These are phyloP conservation scores for Brachionus rubens DNA, from an alignment of 1,140 invertebrate genomes.

Conservation along the genomic window DNA sequence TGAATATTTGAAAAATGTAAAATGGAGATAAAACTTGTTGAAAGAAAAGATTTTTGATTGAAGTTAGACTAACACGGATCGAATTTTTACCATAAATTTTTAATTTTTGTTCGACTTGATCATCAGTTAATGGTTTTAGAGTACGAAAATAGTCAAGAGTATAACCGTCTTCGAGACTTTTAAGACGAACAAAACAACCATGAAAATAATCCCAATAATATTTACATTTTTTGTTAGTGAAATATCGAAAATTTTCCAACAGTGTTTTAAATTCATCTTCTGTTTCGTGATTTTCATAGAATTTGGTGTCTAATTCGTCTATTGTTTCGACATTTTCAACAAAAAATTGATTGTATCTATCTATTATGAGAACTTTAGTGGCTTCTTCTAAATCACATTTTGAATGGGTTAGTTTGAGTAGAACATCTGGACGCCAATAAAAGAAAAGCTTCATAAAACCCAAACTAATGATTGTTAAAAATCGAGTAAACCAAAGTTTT, in stretches of 20 bases:
- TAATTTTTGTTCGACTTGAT: not conserved
- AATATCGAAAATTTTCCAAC: not conserved
- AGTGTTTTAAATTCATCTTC: not conserved
- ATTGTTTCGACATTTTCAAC: not conserved
- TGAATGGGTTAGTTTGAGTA: conserved; percentile 71
- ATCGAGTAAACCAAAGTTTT: conserved; percentile 65
- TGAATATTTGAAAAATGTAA: conserved; percentile 60
- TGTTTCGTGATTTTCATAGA: not conserved
- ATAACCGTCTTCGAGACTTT: not conserved
- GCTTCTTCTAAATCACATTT: conserved; percentile 70
- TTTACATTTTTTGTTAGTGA: not conserved
- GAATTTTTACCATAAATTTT: not conserved
- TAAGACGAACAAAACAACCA: not conserved
- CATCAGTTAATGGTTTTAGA: not conserved
- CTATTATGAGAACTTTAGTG: conserved; percentile 69
- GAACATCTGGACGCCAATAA: conserved; percentile 78
- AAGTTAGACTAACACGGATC: not conserved
- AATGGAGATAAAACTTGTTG: conserved; percentile 49
- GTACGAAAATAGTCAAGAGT: not conserved
- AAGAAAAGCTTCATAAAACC: conserved; percentile 75
- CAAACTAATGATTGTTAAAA: conserved; percentile 67
- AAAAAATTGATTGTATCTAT: not conserved
- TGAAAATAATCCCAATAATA: not conserved
- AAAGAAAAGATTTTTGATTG: not conserved
- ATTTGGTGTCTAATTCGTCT: not conserved